Percentiles rank a stretch among this genome's conserved stretches.
Evolutionary conservation across 2,113 vertebrate genomes (phyloP).

Genomic region (Ceyx margarethae): DNA sequence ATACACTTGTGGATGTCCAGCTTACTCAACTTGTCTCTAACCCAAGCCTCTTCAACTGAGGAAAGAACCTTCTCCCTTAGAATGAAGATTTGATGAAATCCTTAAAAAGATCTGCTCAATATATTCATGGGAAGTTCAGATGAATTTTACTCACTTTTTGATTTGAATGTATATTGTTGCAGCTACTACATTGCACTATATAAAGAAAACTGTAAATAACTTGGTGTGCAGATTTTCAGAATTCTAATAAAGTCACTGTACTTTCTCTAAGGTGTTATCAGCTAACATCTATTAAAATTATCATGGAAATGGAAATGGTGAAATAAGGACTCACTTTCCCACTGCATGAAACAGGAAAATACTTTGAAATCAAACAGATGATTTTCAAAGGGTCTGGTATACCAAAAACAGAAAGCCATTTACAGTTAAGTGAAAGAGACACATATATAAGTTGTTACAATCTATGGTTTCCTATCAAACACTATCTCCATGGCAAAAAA

Average conservation of each 20-base stretch:
- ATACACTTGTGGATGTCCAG: too few species aligned
- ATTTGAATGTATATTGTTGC: background rate
- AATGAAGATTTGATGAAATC: background rate
- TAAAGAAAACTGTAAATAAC: background rate
- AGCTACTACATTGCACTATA: background rate
- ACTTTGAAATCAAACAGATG: background rate
- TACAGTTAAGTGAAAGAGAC: background rate
- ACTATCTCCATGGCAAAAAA: background rate
- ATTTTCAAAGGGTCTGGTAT: background rate
- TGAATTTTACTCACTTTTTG: background rate
- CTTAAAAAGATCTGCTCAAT: background rate
- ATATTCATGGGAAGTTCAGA: background rate
- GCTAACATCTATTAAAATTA: background rate
- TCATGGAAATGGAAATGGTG: background rate
- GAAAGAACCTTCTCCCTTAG: too few species aligned
- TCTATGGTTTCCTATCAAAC: background rate
- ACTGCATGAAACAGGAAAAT: background rate
- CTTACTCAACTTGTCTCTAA: too few species aligned
- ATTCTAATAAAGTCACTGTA: background rate
- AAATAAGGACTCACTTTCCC: background rate
- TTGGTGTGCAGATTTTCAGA: background rate
- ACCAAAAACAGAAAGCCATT: background rate
- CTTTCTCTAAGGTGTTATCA: background rate
- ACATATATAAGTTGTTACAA: background rate
- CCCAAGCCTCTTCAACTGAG: too few species aligned